phyloP scores from a whole-genome alignment of 2,888 invertebrate species.

The Leucoptera coffeella region DNA sequence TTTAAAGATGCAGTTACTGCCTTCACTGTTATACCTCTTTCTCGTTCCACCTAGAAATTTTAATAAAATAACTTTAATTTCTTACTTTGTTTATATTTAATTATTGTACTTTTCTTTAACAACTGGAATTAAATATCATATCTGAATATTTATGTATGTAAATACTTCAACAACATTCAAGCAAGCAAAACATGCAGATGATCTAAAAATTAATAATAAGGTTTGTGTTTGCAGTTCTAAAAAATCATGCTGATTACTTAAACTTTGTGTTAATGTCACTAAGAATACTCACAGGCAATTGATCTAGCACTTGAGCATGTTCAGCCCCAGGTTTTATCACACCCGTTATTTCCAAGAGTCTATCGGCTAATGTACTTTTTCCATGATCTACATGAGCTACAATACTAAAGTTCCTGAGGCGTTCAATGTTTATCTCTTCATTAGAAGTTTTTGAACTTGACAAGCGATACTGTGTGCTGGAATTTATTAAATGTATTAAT shows the following conservation, averaged over 20 bases:
- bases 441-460: too few relatives aligned
- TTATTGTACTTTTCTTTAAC: not conserved
- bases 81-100: not conserved
- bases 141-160: too few relatives aligned
- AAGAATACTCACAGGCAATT: conserved; percentile 51
- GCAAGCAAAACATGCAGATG: too few relatives aligned
- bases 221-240: too few relatives aligned
- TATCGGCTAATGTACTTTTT: conserved; percentile 94
- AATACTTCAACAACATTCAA: too few relatives aligned
- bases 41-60: conserved; percentile 71
- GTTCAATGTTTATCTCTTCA: conserved; percentile 18
- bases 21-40: conserved; percentile 97
- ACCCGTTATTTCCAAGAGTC: conserved; percentile 89
- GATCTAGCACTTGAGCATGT: conserved; percentile 69
- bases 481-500: too few relatives aligned
- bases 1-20: conserved; percentile 91
- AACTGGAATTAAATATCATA: too few relatives aligned
- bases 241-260: too few relatives aligned
- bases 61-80: conserved; percentile 1
- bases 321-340: conserved; percentile 62
- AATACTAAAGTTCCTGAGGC: conserved; percentile 90
- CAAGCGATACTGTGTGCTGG: too few relatives aligned
- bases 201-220: too few relatives aligned
- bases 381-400: conserved; percentile 99
- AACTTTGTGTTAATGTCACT: too few relatives aligned